phyloP scores from a whole-genome alignment of 35 echinoderm and acorn worm species.

The Heliocidaris erythrogramma region DNA sequence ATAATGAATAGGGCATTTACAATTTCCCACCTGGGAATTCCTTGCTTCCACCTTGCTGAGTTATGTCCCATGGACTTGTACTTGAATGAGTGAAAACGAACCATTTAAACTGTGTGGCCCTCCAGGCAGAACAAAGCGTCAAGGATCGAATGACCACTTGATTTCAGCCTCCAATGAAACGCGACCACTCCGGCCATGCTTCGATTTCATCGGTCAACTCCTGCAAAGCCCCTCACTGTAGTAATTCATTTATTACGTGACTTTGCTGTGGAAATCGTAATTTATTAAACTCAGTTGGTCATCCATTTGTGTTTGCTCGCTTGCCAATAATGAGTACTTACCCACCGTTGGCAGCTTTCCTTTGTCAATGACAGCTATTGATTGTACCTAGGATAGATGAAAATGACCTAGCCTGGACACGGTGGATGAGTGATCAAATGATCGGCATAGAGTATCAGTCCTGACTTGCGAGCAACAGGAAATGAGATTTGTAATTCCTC shows the following conservation, averaged over 20 bases:
- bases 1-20: slow-evolving; percentile 3
- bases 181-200: slow-evolving; percentile 5
- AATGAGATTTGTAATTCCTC: slow-evolving; percentile 5
- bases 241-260: neutral
- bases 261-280: neutral
- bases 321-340: slow-evolving; percentile 12
- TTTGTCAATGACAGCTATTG: neutral
- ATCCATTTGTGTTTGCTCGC: neutral
- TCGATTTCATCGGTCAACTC: neutral
- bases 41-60: neutral
- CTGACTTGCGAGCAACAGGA: neutral
- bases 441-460: neutral
- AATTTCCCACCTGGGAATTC: neutral
- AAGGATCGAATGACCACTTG: neutral
- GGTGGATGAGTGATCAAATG: neutral
- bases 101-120: neutral
- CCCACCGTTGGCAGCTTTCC: neutral
- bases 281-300: neutral
- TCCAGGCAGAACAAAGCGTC: slow-evolving; percentile 8
- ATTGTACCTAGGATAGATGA: neutral
- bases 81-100: slow-evolving; percentile 1
- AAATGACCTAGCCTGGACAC: neutral
- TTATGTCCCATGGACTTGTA: neutral
- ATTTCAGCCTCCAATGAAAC: slow-evolving; percentile 9
- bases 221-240: neutral